Conservation (phyloP, 2,797 vertebrate genomes). For the Fratercula arctica region DNA sequence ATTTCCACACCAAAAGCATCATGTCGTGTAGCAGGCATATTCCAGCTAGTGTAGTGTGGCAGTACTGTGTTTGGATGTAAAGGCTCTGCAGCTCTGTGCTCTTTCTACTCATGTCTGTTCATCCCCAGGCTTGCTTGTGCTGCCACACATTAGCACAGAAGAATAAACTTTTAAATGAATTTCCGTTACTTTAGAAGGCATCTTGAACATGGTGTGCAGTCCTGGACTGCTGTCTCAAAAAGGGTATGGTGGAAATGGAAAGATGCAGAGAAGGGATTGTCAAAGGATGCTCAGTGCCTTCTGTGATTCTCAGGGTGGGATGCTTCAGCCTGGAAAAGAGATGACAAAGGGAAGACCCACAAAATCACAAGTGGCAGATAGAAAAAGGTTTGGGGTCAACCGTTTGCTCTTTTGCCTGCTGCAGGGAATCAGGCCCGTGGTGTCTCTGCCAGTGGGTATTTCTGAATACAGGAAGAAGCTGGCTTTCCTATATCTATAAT, state of each 20-base stretch:
- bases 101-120: neutral
- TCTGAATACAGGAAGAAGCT: neutral
- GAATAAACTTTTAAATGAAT: neutral
- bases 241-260: neutral
- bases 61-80: neutral
- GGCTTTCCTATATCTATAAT: neutral
- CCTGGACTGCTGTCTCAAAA: neutral
- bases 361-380: neutral
- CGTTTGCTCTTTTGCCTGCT: neutral
- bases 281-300: neutral
- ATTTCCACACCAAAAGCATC: neutral
- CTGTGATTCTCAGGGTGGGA: neutral
- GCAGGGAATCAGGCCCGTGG: accelerated
- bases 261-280: neutral
- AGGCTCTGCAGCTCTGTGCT: neutral
- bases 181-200: neutral
- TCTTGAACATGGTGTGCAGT: neutral
- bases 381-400: neutral
- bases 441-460: neutral
- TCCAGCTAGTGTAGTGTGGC: neutral
- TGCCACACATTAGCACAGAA: neutral
- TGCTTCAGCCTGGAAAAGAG: neutral
- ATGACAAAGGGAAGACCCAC: neutral
- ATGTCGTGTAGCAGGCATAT: no score
- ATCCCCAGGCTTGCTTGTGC: neutral